Evolutionary conservation across 2,797 vertebrate genomes (phyloP).

Genomic region (Cephalopachus bancanus): DNA sequence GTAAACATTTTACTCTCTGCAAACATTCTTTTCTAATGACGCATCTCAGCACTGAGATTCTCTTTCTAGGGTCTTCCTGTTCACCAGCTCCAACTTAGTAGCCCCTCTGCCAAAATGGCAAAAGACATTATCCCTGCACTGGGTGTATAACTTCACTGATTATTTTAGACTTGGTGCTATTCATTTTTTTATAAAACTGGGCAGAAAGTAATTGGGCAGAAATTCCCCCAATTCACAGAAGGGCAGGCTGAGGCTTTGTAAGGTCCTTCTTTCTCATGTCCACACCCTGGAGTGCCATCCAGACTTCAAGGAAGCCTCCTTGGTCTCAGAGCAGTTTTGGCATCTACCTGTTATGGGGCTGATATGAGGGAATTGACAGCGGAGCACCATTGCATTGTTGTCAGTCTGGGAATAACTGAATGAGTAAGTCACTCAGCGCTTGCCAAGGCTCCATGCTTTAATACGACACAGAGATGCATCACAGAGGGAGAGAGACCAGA

Average conservation of each 20-base stretch:
- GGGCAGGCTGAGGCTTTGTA: background rate
- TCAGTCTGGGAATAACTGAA: background rate
- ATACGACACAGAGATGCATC: background rate
- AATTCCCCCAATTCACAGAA: background rate
- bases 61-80: background rate
- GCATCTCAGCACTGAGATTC: background rate
- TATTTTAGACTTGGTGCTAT: background rate
- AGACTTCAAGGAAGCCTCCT: background rate
- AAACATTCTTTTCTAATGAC: background rate
- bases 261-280: background rate
- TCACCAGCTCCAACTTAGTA: no score
- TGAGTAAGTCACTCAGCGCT: background rate
- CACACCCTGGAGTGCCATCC: background rate
- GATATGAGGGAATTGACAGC: background rate
- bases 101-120: background rate
- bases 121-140: background rate
- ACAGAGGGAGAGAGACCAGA: fast-evolving
- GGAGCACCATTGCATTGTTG: background rate
- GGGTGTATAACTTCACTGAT: background rate
- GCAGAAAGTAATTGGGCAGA: background rate
- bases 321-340: background rate
- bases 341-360: background rate
- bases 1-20: background rate
- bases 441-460: background rate
- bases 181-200: slow-evolving; percentile 38